These are phyloP conservation scores for Mastomys coucha DNA, from an alignment of 2,113 vertebrate species.

Conservation along the genomic window DNA sequence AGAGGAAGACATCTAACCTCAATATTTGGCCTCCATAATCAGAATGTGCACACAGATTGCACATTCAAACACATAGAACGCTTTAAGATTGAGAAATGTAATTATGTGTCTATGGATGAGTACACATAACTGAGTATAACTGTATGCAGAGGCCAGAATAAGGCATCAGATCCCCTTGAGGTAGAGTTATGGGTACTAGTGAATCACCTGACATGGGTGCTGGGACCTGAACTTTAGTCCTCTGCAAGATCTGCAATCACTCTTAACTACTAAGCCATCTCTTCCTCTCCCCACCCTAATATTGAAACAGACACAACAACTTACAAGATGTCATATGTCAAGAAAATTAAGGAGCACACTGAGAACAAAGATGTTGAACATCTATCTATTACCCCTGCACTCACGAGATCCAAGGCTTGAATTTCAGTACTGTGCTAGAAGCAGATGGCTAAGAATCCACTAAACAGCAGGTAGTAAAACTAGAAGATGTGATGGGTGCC, in stretches of 20 bases:
- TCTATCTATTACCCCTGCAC: constrained; percentile 24
- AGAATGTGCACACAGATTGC: no score
- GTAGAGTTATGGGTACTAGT: not conserved
- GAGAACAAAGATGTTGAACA: not conserved
- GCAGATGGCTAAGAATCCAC: constrained; percentile 36
- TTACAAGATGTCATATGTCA: constrained; percentile 49
- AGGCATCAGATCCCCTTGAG: not conserved
- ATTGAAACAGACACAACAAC: not conserved
- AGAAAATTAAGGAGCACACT: constrained; percentile 58
- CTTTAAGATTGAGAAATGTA: not conserved
- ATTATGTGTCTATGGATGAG: no score
- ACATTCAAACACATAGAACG: not conserved
- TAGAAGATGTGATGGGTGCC: not conserved
- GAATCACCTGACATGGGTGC: not conserved
- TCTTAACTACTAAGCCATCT: not conserved
- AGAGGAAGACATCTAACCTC: not conserved
- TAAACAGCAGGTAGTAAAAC: constrained; percentile 2
- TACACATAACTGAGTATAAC: no score
- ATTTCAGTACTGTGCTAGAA: not conserved
- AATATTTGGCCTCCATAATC: not conserved
- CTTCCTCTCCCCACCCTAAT: not conserved
- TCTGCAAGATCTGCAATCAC: not conserved
- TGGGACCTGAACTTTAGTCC: not conserved
- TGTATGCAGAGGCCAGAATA: not conserved
- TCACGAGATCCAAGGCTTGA: not conserved